A percentile compares a stretch with the other conserved stretches of the same genome.
These are phyloP conservation scores for Acrocephalus scirpaceus DNA, from an alignment of 2,797 vertebrate species.

Conservation along the genomic window DNA sequence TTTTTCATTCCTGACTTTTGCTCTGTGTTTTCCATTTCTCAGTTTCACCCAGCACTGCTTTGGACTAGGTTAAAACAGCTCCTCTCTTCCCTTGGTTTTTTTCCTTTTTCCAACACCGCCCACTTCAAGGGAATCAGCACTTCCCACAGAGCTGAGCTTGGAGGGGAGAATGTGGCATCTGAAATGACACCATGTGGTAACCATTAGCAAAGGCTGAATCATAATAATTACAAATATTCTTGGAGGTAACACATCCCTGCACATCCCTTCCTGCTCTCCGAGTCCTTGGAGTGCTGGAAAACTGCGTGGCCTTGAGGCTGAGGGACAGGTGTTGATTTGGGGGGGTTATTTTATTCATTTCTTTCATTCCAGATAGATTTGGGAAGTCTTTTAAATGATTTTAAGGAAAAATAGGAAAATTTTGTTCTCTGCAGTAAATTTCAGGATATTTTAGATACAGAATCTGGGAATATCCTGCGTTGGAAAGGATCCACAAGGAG, in stretches of 20 bases:
- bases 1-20: neutral
- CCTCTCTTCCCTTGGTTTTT: neutral
- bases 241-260: neutral
- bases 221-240: neutral
- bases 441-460: neutral
- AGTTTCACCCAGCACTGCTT: neutral
- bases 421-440: neutral
- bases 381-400: neutral
- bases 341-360: neutral
- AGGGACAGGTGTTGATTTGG: neutral
- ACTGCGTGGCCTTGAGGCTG: neutral
- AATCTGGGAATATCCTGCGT: neutral
- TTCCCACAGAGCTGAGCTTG: slow-evolving; percentile 6
- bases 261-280: fast-evolving
- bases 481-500: neutral
- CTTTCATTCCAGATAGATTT: neutral
- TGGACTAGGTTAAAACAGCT: neutral
- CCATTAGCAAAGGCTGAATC: neutral
- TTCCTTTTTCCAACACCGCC: neutral
- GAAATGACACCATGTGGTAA: neutral
- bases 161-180: neutral
- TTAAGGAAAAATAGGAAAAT: neutral
- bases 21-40: slow-evolving; percentile 49
- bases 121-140: neutral
- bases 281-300: neutral